Evolutionary conservation across 2,888 invertebrate species (phyloP), one percentile per base, ranked within the genome.

Genomic region (Aphrophora alni): DNA sequence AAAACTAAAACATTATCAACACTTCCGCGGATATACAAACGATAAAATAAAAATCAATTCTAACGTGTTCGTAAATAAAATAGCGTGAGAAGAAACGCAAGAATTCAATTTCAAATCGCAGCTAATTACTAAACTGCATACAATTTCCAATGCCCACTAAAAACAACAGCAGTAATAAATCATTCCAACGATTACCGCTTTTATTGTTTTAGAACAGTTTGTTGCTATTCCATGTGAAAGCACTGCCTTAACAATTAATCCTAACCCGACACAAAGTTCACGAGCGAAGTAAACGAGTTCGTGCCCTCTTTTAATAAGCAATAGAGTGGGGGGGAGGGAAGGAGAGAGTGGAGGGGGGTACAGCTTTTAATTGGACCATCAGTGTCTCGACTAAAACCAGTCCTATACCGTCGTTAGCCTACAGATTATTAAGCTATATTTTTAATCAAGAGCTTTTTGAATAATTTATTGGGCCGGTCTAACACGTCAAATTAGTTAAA

Each of bases 391-490:
- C 12, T 21, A 2, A 21, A 59, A 59, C 59, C 59, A 59, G n/a
- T 33, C 33, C 33, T 33, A 33, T 33, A 33, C 5, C 76, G 27
- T 51, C 14, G 14, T n/a, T n/a, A n/a, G n/a, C n/a, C n/a, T n/a
- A n/a, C n/a, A n/a, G 8, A 25, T 83, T 82, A 82, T 83, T 81
- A 83, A 81, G 82, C 83, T 82, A 82, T 83, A 83, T 83, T 83
- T 83, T 83, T 83, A 83, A 83, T 82, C 82, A 82, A 81, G 82
- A 78, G 81, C 82, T 83, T 83, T 81, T 83, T 83, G 82, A 83
- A 83, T 83, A 83, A 83, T 83, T 83, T 81, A 83, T 81, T 80
- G 79, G 72, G 14, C 78, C 68, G 76, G 81, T 68, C 76, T 69
- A 69, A 69, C 73, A 51, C 81, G 82, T 81, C 82, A 82, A 82